These are phyloP conservation scores for Temnothorax unifasciatus DNA, from an alignment of 2,888 invertebrate species.

Conservation along the genomic window DNA sequence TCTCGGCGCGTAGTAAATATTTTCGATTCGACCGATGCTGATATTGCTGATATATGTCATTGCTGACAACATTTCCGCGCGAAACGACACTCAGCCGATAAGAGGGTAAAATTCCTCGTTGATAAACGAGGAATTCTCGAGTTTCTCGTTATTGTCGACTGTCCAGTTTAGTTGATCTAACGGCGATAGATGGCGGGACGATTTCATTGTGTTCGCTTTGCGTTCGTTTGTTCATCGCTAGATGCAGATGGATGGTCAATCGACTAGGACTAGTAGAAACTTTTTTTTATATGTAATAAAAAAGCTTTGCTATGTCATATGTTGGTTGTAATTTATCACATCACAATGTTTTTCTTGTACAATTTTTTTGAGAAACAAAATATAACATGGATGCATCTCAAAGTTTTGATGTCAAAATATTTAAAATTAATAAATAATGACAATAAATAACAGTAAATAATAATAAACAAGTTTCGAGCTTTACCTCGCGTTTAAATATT, in stretches of 20 bases:
- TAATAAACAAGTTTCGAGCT: background rate
- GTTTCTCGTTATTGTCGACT: background rate
- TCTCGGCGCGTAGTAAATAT: slow-evolving; percentile 45
- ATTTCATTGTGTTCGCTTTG: background rate
- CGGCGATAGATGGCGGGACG: background rate
- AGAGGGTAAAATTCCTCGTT: background rate
- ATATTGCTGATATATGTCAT: background rate
- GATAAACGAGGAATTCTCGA: background rate
- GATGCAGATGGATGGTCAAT: background rate
- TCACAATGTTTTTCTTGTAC: background rate
- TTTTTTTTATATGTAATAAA: background rate
- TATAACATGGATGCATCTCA: background rate
- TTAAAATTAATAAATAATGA: background rate
- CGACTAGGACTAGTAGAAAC: no score
- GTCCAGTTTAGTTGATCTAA: background rate
- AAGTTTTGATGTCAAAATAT: background rate
- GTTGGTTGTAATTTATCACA: background rate
- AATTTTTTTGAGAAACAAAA: background rate
- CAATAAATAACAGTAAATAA: background rate
- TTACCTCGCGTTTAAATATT: background rate
- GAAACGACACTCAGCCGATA: background rate
- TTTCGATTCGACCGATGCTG: slow-evolving; percentile 32
- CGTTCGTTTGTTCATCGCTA: background rate
- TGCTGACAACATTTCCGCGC: background rate
- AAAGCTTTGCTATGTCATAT: background rate